Evolutionary conservation across 92 coral and sea anemone species (phyloP), one percentile per base, ranked within the genome.

Genomic region (Nematostella vectensis): DNA sequence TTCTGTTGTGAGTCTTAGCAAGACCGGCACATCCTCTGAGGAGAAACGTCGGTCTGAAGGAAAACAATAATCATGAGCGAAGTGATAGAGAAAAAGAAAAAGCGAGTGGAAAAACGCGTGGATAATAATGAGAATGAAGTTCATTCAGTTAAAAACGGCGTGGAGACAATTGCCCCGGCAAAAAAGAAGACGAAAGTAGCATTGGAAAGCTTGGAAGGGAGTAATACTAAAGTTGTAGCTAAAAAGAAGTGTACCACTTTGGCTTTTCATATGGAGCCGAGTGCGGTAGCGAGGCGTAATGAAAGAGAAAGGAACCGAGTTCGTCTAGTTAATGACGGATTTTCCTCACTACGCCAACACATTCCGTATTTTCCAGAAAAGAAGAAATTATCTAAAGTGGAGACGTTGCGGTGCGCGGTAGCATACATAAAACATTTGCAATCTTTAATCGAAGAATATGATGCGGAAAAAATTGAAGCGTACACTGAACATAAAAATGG

Each of bases 281-380:
- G 83, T 0, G 94, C 96, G 2, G 99, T 93, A 0, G 88, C 99
- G 11, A 77, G 93, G 42, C 58, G 99, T 48, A 93, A 93, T 51
- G 99, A 93, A 39, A 58, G 99, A 26, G 99, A 93, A 25, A 45
- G 99, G 48, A 93, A 93, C 58, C 80, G 99, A 4, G 99, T 93
- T 25, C 81, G 99, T 25, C 59, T 93, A 58, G 99, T 93, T n/a
- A 93, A 93, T 60, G 96, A 87, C 33, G 99, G 99, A 2, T 93
- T 93, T 56, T 71, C 75, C 8, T 87, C 88, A 27, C 85, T 93
- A 17, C 88, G 99, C 17, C 96, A 87, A 65, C 93, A 81, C 60
- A 93, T 93, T 27, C 99, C 99, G 15, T 93, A 87, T 55, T 82
- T 83, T 48, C 96, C 96, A 3, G 96, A 88, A 44, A 93, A 93